phyloP scores from a whole-genome alignment of 2,888 invertebrate genomes.

The Mallateleia sp. region DNA sequence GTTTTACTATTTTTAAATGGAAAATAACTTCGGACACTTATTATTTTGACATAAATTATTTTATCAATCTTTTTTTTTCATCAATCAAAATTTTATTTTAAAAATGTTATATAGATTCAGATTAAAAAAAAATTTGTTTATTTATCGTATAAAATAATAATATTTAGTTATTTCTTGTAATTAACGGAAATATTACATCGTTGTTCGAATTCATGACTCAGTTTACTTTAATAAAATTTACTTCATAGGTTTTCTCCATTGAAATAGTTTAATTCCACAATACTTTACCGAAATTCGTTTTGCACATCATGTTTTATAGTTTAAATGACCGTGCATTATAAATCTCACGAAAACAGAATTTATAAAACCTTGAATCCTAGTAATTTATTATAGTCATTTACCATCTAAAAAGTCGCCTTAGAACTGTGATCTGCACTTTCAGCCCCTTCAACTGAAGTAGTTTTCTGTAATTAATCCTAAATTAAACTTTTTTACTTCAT shows the following conservation, averaged over 20 bases:
- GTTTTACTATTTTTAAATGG: no score
- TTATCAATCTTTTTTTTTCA: no score
- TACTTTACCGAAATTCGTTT: not conserved
- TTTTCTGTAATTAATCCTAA: not conserved
- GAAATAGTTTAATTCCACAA: not conserved
- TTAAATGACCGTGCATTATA: not conserved
- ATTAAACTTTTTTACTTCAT: not conserved
- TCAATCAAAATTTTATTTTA: no score
- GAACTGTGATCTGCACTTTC: not conserved
- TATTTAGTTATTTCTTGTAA: no score
- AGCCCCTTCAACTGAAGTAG: not conserved
- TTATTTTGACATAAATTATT: no score
- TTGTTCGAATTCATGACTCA: no score
- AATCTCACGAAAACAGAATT: not conserved
- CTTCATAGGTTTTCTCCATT: not conserved
- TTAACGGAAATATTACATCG: no score
- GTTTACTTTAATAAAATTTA: not conserved
- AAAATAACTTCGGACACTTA: no score
- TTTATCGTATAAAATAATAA: no score
- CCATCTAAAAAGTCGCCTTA: not conserved
- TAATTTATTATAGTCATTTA: not conserved
- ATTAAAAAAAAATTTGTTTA: no score
- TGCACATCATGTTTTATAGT: not conserved
- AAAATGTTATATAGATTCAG: no score
- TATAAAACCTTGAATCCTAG: not conserved